These are phyloP conservation scores for Danaus melanippus DNA, from an alignment of 1,140 invertebrate genomes.

Conservation along the genomic window DNA sequence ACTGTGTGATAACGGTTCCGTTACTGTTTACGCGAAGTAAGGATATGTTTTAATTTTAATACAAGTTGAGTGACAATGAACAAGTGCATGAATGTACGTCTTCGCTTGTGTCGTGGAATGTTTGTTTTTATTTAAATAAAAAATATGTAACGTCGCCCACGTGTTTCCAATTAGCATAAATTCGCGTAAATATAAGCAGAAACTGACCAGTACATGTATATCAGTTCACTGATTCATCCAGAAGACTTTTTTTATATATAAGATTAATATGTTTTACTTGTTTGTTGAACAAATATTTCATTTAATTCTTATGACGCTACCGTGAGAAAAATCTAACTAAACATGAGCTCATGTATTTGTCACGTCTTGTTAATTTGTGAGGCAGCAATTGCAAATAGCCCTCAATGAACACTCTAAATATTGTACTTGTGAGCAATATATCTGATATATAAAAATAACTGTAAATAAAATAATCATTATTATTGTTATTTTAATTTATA, in stretches of 20 bases:
- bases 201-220: constrained; percentile 2
- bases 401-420: too few species aligned
- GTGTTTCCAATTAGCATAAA: constrained; percentile 13
- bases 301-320: background rate
- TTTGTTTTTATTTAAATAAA: constrained; percentile 9
- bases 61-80: background rate
- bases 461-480: too few species aligned
- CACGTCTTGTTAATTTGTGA: constrained; percentile 14
- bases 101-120: constrained; percentile 7
- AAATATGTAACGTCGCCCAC: constrained; percentile 1
- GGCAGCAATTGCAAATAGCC: constrained; percentile 12
- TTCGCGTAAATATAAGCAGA: constrained; percentile 9
- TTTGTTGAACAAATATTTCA: too few species aligned
- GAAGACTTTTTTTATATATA: background rate
- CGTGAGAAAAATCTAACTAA: background rate
- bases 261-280: too few species aligned
- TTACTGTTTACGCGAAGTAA: too few species aligned
- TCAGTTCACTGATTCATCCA: background rate
- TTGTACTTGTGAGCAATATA: too few species aligned
- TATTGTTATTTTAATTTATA: too few species aligned
- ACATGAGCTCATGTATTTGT: background rate
- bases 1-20: too few species aligned
- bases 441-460: too few species aligned
- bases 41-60: too few species aligned
- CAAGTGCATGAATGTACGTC: constrained; percentile 3